phyloP scores from a whole-genome alignment of 2,113 vertebrate species.

The Pao palembangensis region DNA sequence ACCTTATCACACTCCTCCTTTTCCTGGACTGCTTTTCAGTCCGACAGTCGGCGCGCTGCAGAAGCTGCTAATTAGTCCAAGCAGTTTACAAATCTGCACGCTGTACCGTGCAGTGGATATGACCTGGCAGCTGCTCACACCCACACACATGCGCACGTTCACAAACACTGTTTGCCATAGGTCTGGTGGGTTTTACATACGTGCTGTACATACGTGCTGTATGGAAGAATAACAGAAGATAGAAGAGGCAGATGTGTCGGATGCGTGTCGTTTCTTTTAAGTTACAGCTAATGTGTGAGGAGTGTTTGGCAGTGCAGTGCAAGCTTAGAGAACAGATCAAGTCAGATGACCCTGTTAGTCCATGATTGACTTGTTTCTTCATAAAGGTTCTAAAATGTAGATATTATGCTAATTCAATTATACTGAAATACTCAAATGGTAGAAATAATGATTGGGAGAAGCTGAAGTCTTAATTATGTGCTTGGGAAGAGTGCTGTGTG shows the following conservation, averaged over 20 bases:
- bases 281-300: not conserved
- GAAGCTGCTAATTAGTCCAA: too few relatives aligned
- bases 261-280: conserved; percentile 5
- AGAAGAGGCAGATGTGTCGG: conserved; percentile 15
- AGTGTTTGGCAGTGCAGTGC: too few relatives aligned
- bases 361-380: not conserved
- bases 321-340: not conserved
- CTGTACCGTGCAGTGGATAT: not conserved
- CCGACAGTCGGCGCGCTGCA: too few relatives aligned
- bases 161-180: not conserved
- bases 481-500: not conserved
- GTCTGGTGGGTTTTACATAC: conserved; percentile 6
- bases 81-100: not conserved
- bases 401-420: not conserved
- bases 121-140: conserved; percentile 1
- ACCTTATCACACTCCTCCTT: not conserved
- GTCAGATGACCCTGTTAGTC: not conserved
- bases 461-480: conserved; percentile 1
- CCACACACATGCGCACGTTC: not conserved
- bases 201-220: not conserved
- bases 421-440: not conserved
- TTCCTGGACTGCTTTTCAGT: too few relatives aligned
- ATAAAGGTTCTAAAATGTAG: not conserved
- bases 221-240: conserved; percentile 4
- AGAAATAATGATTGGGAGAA: conserved; percentile 13